Evolutionary conservation across 2,113 vertebrate genomes (phyloP), one percentile per base, ranked within the genome.

Genomic region (Oryzias celebensis): DNA sequence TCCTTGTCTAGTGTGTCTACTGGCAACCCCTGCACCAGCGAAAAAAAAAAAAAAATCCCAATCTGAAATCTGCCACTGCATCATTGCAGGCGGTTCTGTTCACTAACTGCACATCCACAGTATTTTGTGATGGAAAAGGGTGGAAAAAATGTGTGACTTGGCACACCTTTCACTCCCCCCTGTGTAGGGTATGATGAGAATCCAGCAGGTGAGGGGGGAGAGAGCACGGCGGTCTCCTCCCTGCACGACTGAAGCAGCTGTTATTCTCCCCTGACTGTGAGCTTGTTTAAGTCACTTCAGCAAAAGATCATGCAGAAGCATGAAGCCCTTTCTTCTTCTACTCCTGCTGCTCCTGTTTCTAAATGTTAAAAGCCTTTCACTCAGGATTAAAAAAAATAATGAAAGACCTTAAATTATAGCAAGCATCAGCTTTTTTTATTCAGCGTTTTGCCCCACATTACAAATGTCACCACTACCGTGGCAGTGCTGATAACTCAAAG

Each of bases 21-120:
- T 60, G 50, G 55, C 70, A 20, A 76, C 75, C 59, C 10, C 63
- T 69, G 58, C 45, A 51, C 48, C 59, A 22, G 7, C 5, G 6
- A 77, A 52, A 82, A 78, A 68, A 53, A 28, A 52, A 51, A 51
- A 12, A n/a, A 66, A 54, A 63, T 56, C 54, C 48, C 61, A 63
- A 60, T 80, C 71, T 75, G 58, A 54, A 74, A 71, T 28, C 54
- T 73, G 59, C 60, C 73, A 23, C 46, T 50, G 60, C 71, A 50
- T 72, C 60, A 53, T 24, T 52, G 66, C 76, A 71, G 70, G 61
- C 67, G 50, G 77, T 52, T 65, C 68, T 65, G 59, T 57, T 12
- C 2, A 20, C 24, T 17, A 62, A 52, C 53, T 16, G 52, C 10
- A 44, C 23, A 66, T 65, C 65, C 64, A 42, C 52, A 36, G 57